Conservation (phyloP, 2,888 invertebrate genomes). For the Caenorhabditis japonica region DNA sequence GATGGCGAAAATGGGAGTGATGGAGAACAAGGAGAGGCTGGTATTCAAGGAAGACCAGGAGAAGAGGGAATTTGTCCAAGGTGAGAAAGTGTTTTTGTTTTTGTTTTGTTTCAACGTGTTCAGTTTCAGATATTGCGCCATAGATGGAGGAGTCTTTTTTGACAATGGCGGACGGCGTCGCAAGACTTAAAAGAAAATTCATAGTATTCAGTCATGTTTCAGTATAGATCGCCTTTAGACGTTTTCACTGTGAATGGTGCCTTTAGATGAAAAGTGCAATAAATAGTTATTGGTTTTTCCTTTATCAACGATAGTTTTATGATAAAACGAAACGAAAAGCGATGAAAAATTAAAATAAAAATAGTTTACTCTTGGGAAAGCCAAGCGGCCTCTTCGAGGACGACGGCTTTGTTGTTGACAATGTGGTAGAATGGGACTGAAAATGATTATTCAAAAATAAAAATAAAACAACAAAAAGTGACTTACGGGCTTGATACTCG, state of each 20-base stretch:
- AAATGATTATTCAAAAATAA: background rate
- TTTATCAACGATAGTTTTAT: background rate
- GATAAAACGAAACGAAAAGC: slow-evolving; percentile 5
- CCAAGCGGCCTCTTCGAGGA: slow-evolving; percentile 36
- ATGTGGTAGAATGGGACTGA: slow-evolving; percentile 40
- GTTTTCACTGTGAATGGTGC: slow-evolving; percentile 17
- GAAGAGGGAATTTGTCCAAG: slow-evolving; percentile 58
- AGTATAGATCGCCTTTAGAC: too few relatives aligned
- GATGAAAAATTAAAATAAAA: background rate
- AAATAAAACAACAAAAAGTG: background rate
- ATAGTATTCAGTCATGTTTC: too few relatives aligned
- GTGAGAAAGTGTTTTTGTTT: slow-evolving; percentile 9
- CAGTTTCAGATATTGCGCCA: slow-evolving; percentile 51
- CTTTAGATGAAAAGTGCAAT: slow-evolving; percentile 34
- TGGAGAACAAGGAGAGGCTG: slow-evolving; percentile 50
- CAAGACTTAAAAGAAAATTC: slow-evolving; percentile 1
- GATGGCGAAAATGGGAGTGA: slow-evolving; percentile 50
- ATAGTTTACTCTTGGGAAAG: slow-evolving; percentile 29
- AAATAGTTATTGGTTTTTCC: slow-evolving; percentile 46
- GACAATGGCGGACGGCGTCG: slow-evolving; percentile 45
- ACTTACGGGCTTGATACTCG: slow-evolving; percentile 42
- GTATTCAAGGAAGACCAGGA: slow-evolving; percentile 59
- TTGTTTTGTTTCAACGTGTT: background rate
- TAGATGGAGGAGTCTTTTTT: slow-evolving; percentile 58
- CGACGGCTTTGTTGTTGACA: slow-evolving; percentile 37